Conservation (phyloP, 1,140 invertebrate species). For the Drosophila punjabiensis region DNA sequence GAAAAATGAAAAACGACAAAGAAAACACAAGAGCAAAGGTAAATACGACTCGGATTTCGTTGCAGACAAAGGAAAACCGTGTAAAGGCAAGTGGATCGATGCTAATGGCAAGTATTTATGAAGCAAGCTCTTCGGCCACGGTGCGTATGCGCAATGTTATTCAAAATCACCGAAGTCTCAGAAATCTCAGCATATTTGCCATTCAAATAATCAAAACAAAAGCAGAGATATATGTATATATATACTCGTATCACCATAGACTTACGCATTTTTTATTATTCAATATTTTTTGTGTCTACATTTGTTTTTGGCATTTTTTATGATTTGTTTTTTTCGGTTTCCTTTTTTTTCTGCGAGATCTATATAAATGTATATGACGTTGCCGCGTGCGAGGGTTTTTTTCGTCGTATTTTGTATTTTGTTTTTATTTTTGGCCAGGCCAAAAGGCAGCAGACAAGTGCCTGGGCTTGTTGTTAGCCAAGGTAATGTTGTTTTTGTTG, state of each 20-base stretch:
- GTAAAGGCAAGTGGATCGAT: constrained; percentile 33
- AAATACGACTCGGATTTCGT: constrained; percentile 22
- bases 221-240: background rate
- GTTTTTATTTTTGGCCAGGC: constrained; percentile 44
- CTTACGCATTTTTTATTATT: constrained; percentile 20
- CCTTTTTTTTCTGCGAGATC: constrained; percentile 2
- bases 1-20: constrained; percentile 10
- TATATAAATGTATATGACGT: constrained; percentile 56
- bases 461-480: constrained; percentile 41
- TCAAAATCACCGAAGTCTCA: background rate
- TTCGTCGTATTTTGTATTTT: constrained; percentile 46
- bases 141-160: constrained; percentile 54
- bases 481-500: constrained; percentile 30
- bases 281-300: constrained; percentile 28
- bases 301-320: constrained; percentile 41
- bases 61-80: constrained; percentile 14
- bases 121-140: constrained; percentile 14
- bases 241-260: background rate
- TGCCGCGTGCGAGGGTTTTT: constrained; percentile 22
- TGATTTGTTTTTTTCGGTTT: constrained; percentile 28
- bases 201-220: constrained; percentile 28
- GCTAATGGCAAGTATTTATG: constrained; percentile 3
- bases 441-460: constrained; percentile 47
- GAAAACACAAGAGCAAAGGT: constrained; percentile 3
- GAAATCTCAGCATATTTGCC: constrained; percentile 4